Conservation (phyloP, 2,888 invertebrate genomes). For the Eurois occulta region DNA sequence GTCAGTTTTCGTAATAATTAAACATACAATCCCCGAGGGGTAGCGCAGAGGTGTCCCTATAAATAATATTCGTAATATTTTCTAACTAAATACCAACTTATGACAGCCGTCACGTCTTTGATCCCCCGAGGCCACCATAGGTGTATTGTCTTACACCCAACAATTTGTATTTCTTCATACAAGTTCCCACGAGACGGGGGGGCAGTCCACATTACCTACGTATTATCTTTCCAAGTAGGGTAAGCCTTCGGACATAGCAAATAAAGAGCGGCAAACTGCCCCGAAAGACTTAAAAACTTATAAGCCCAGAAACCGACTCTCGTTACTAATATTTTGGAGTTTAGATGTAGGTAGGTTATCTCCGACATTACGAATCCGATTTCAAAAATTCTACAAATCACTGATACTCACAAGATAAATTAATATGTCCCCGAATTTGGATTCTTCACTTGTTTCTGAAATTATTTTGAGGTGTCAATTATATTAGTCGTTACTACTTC, state of each 20-base stretch:
- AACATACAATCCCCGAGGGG: background rate
- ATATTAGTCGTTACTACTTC: background rate
- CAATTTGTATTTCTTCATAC: constrained; percentile 44
- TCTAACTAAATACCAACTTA: constrained; percentile 2
- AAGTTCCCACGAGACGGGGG: constrained; percentile 47
- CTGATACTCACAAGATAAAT: too few species aligned
- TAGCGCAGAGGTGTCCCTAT: background rate
- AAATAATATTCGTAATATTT: background rate
- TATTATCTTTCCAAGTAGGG: constrained; percentile 42
- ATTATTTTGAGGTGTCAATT: background rate
- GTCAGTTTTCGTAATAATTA: background rate
- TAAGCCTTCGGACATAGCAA: constrained; percentile 19
- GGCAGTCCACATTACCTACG: constrained; percentile 32
- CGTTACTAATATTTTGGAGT: background rate
- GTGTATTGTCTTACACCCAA: constrained; percentile 34
- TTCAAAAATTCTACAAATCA: background rate
- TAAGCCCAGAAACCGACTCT: background rate
- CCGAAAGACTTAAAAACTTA: background rate
- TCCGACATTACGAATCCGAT: background rate
- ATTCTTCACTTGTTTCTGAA: background rate
- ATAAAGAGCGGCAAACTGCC: background rate
- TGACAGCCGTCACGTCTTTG: constrained; percentile 13
- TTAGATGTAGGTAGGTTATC: background rate
- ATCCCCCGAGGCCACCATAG: constrained; percentile 31
- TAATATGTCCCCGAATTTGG: background rate